These are phyloP conservation scores for Rhinoraja longicauda DNA, from an alignment of 2,797 vertebrate species.

Conservation along the genomic window DNA sequence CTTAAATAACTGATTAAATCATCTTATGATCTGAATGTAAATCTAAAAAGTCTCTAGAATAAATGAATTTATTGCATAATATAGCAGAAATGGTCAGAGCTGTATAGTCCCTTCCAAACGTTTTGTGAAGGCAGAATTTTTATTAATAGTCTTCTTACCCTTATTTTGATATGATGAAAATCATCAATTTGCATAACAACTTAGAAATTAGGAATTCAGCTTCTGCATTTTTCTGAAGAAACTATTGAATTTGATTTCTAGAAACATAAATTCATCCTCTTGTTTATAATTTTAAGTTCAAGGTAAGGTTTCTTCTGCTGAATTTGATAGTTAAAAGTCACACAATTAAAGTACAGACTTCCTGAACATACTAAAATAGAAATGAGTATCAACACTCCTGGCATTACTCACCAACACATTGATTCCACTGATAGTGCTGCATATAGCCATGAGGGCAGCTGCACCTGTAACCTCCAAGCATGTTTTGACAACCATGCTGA, in stretches of 20 bases:
- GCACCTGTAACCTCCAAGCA: slow-evolving; percentile 68
- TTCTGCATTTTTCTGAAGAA: background rate
- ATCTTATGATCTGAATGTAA: background rate
- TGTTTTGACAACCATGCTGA: slow-evolving; percentile 76
- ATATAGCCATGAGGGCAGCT: slow-evolving; percentile 71
- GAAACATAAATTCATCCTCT: background rate
- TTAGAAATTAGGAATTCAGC: background rate
- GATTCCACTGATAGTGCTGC: slow-evolving; percentile 79
- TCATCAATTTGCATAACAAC: background rate
- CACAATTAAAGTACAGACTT: background rate
- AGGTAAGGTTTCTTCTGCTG: background rate
- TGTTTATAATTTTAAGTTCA: background rate
- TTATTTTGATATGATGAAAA: background rate
- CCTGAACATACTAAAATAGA: background rate
- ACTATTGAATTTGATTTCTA: background rate
- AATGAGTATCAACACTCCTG: background rate
- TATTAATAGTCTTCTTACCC: background rate
- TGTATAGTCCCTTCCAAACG: background rate
- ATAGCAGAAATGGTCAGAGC: background rate
- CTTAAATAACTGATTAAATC: background rate
- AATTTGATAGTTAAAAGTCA: background rate
- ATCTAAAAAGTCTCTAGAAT: background rate
- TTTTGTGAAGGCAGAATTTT: background rate
- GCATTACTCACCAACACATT: slow-evolving; percentile 69
- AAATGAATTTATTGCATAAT: background rate